Conservation (phyloP, 2,113 vertebrate species). For the Clarias magur region DNA sequence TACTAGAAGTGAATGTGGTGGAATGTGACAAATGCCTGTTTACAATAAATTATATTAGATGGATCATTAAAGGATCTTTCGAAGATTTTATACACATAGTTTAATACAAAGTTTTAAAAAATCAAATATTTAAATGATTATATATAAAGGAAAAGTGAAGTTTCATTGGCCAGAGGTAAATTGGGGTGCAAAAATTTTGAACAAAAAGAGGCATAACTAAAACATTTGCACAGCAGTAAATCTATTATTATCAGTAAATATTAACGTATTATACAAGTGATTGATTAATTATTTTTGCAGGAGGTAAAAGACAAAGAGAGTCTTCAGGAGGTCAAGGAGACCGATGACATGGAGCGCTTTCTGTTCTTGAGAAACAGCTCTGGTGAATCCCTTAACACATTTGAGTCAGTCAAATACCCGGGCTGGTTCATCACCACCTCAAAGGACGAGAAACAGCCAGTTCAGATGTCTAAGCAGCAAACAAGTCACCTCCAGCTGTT, state of each 20-base stretch:
- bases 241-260: too few relatives aligned
- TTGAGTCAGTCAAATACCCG: constrained; percentile 60
- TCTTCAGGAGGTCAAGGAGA: constrained; percentile 12
- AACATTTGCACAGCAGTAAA: neutral
- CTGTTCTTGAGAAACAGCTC: constrained; percentile 57
- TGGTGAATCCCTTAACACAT: neutral
- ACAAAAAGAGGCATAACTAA: neutral
- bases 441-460: neutral
- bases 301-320: neutral
- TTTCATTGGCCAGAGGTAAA: neutral
- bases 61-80: neutral
- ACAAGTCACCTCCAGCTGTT: neutral
- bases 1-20: neutral
- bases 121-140: neutral
- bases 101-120: neutral
- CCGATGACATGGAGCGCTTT: constrained; percentile 50
- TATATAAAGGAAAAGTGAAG: neutral
- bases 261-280: neutral
- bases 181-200: neutral
- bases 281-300: constrained; percentile 47
- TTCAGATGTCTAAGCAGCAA: constrained; percentile 56
- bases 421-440: constrained; percentile 69
- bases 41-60: too few relatives aligned
- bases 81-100: neutral
- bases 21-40: neutral